Conservation (phyloP, 2,888 invertebrate species). For the Himalopsyche anomala region DNA sequence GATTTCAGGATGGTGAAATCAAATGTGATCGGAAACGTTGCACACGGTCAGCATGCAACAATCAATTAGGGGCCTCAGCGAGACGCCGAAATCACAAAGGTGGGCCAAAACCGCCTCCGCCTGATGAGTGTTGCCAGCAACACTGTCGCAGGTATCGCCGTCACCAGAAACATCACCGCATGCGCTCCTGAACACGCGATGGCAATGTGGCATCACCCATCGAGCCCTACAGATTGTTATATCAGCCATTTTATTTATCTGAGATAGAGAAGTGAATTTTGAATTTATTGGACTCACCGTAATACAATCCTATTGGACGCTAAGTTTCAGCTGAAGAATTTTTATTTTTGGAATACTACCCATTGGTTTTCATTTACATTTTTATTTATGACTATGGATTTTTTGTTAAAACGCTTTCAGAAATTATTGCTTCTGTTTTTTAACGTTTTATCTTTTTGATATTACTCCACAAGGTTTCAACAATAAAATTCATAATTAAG, state of each 20-base stretch:
- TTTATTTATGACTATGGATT: not conserved
- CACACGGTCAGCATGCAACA: constrained; percentile 83
- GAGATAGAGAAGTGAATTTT: constrained; percentile 34
- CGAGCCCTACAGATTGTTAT: constrained; percentile 18
- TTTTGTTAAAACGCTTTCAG: not conserved
- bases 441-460: not conserved
- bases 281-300: constrained; percentile 37
- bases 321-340: not conserved
- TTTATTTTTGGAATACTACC: not conserved
- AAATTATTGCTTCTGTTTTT: not conserved
- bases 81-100: constrained; percentile 54
- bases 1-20: constrained; percentile 84
- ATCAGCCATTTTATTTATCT: constrained; percentile 40
- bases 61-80: constrained; percentile 65
- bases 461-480: not conserved
- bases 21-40: constrained; percentile 90
- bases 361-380: constrained; percentile 25
- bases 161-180: constrained; percentile 75
- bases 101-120: constrained; percentile 72
- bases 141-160: constrained; percentile 75
- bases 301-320: not conserved
- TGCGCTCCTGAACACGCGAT: constrained; percentile 70
- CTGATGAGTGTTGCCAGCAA: constrained; percentile 79
- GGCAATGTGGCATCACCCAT: constrained; percentile 67
- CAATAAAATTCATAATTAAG: not conserved